A percentile compares a stretch with the other conserved stretches of the same genome.
These are phyloP conservation scores for Dasyurus viverrinus DNA, from an alignment of 2,113 vertebrate genomes.

Conservation along the genomic window DNA sequence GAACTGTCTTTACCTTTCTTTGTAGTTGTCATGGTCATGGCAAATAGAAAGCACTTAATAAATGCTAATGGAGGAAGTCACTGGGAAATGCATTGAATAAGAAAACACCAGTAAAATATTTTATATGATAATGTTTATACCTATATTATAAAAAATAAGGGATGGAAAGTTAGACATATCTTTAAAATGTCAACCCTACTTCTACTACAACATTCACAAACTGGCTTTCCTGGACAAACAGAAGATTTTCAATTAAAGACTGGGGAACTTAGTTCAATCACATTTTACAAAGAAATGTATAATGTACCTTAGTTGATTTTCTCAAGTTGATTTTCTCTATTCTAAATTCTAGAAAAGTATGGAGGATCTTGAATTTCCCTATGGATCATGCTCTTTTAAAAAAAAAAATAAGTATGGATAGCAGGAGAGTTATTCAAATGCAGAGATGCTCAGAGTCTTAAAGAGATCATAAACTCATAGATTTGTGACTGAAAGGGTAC, in stretches of 20 bases:
- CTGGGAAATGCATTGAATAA: background rate
- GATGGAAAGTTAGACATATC: background rate
- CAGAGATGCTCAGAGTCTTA: background rate
- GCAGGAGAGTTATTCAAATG: too few species aligned
- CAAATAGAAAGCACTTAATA: background rate
- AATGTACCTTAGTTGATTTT: background rate
- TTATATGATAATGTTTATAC: background rate
- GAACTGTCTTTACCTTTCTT: background rate
- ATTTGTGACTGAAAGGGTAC: background rate
- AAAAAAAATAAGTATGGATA: background rate
- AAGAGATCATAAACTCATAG: background rate
- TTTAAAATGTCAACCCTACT: background rate
- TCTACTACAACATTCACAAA: background rate
- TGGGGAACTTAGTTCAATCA: background rate
- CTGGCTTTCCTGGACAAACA: background rate
- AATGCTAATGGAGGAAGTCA: too few species aligned
- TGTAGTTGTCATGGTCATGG: background rate
- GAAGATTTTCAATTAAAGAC: background rate
- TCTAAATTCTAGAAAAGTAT: background rate
- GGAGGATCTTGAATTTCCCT: background rate
- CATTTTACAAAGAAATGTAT: background rate
- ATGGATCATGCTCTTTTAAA: too few species aligned
- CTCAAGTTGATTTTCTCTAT: background rate
- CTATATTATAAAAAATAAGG: background rate
- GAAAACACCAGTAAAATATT: background rate